phyloP scores from a whole-genome alignment of 2,888 invertebrate genomes.

The Cephus rjabovi region DNA sequence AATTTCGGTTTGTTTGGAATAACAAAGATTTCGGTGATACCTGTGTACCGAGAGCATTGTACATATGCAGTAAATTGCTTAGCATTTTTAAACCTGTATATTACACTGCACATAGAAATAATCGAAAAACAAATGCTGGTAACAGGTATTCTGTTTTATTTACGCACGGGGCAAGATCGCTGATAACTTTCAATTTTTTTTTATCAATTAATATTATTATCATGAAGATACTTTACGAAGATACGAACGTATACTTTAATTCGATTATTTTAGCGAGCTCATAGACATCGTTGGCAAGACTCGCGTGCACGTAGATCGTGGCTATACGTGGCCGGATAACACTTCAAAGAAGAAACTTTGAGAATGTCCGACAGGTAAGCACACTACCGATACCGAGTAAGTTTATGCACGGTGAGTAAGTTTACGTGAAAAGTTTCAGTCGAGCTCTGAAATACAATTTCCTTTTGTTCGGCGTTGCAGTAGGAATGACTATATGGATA shows the following conservation, averaged over 20 bases:
- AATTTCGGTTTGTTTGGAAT: background rate
- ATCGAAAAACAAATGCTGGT: too few relatives aligned
- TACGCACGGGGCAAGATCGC: too few relatives aligned
- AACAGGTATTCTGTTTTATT: too few relatives aligned
- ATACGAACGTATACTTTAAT: background rate
- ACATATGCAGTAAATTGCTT: background rate
- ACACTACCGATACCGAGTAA: background rate
- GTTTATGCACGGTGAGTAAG: background rate
- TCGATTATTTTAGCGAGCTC: background rate
- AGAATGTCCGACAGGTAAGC: background rate
- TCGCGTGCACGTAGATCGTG: background rate
- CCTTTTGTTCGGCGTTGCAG: background rate
- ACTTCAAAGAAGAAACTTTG: background rate
- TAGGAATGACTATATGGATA: background rate
- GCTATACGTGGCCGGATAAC: background rate
- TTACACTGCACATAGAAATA: background rate
- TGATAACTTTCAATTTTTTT: too few relatives aligned
- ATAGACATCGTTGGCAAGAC: background rate
- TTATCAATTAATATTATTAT: background rate
- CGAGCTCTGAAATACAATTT: background rate
- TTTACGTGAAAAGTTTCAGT: background rate
- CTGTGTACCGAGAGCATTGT: background rate
- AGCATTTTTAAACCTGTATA: background rate
- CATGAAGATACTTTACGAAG: background rate
- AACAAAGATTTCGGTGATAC: background rate